Evolutionary conservation across 2,113 vertebrate genomes (phyloP), one percentile per base, ranked within the genome.

Genomic region (Cyanistes caeruleus): DNA sequence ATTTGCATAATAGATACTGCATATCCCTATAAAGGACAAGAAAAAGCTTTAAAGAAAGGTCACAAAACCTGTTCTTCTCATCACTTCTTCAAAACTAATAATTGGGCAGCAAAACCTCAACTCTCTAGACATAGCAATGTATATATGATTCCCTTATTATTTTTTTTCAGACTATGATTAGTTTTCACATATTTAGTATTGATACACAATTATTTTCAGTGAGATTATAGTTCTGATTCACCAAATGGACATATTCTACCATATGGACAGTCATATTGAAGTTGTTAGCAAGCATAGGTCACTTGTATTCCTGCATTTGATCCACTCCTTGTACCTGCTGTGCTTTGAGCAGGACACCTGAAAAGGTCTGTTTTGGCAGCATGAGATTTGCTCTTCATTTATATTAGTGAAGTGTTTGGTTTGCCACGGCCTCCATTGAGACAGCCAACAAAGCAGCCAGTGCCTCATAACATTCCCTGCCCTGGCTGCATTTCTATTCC

Each of bases 391-490:
- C 52, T 78, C 33, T 56, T 48, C 13, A 15, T 56, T 39, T 58
- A 1, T 18, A 4, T 13, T 46, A 31, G 20, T 23, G 51, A n/a
- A 23, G 18, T 6, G 3, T 41, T 59, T 1, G 1, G 15, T 53
- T 75, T 91, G 73, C 43, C 39, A 7, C 13, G 46, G 41, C 7
- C 56, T 63, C 25, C 43, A 0, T 9, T 0, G 2, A 68, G 24
- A 49, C 53, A 33, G 28, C 11, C 14, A 28, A 1, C 0, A 0
- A 35, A 58, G 16, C n/a, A 90, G 58, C 24, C 25, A 23, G 22
- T 15, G 28, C 43, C 49, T 60, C 41, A 21, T 5, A 13, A 33
- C 6, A 15, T 20, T 48, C 49, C 43, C 20, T 80, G 30, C 44
- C 41, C 53, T 14, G 7, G 18, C 53, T 77, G 30, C 11, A 6